Base-by-base conservation (phyloP, 2,113 vertebrate species). In the Lota lota region DNA sequence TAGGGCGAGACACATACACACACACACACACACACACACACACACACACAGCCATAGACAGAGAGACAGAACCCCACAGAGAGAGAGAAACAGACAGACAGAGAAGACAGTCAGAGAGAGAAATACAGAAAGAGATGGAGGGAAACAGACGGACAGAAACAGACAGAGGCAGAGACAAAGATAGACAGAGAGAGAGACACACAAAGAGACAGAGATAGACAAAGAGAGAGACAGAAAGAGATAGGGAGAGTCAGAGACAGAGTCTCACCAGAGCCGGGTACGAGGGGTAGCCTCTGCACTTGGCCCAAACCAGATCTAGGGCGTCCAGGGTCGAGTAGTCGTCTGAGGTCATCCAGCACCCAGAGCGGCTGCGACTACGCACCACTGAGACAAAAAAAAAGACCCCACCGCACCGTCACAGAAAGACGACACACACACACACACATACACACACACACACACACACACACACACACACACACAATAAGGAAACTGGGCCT, bases 221-320 rank as follows among this genome's bases (percentile, higher is more conserved):
- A 47, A 8, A 47, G 40, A 47, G 2, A 47, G 40, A 47, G 40
- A 47, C 12, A 47, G 40, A 47, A 14, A 47, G 40, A 47, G 40
- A 47, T 12, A 47, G 40, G 10, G 4, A 33, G 28, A 58, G 33
- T 60, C 21, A 22, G 69, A 14, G 40, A 47, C 40, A 47, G 8
- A 56, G 36, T 74, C 93, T 93, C 80, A 99, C 97, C 96, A 98
- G 85, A 0, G 97, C 97, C 0, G 97, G 97, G 83, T 99, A 99
- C 0, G 97, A 99, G 22, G 97, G 97, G 73, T 99, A 99, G 10
- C 97, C 97, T 84, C 97, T 86, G 88, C 97, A 99, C 83, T 99
- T 99, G 74, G 97, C 97, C 97, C 97, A 99, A 79, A 99, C 97
- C 74, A 99, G 92, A 86, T 98, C 97, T 85, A 99, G 88, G 70